A percentile compares a stretch with the other conserved stretches of the same genome.
phyloP scores from a whole-genome alignment of 2,888 invertebrate species.

The Caenorhabditis doughertyi region DNA sequence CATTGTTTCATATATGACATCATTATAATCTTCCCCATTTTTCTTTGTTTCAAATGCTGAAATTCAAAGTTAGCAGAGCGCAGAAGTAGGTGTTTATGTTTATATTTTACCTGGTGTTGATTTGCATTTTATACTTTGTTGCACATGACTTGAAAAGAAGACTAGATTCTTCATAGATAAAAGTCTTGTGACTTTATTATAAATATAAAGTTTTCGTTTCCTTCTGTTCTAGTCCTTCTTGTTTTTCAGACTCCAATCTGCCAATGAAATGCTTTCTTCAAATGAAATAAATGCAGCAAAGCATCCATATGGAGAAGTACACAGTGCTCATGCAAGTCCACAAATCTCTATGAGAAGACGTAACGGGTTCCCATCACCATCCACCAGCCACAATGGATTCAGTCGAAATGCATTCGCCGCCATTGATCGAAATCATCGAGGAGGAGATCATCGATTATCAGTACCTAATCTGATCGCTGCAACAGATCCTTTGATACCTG shows the following conservation, averaged over 20 bases:
- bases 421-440: conserved; percentile 47
- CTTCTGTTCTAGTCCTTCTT: conserved; percentile 16
- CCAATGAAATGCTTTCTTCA: conserved; percentile 65
- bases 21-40: not conserved
- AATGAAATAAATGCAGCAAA: conserved; percentile 23
- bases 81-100: conserved; percentile 34
- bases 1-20: conserved; percentile 22
- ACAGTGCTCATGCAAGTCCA: conserved; percentile 64
- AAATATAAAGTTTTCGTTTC: conserved; percentile 27
- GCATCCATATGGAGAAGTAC: conserved; percentile 46
- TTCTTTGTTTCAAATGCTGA: conserved; percentile 29
- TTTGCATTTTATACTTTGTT: not conserved
- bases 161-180: not conserved
- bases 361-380: conserved; percentile 50
- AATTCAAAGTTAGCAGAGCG: conserved; percentile 46
- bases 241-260: conserved; percentile 68
- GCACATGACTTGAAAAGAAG: not conserved
- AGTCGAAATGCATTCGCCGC: conserved; percentile 44
- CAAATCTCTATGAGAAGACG: conserved; percentile 65
- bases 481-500: conserved; percentile 60
- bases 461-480: conserved; percentile 72
- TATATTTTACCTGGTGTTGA: not conserved
- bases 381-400: conserved; percentile 34
- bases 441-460: conserved; percentile 70
- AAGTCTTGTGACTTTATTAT: conserved; percentile 1